Percentiles rank a stretch among this genome's conserved stretches.
Conservation (phyloP, 2,888 invertebrate species). For the Caenorhabditis sp. region DNA sequence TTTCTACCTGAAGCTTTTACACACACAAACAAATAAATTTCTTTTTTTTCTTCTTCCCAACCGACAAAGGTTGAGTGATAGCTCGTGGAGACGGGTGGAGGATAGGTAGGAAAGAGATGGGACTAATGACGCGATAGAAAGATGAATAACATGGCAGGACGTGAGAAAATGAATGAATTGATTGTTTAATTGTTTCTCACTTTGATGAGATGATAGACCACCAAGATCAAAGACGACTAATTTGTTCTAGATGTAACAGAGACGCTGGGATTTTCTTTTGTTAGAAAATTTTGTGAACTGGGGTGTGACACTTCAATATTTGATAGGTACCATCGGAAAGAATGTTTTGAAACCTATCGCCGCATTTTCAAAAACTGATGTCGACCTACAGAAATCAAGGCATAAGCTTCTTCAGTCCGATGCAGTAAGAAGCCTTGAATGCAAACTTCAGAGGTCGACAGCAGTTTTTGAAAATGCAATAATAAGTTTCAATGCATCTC, state of each 20-base stretch:
- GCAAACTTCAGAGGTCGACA: too few species aligned
- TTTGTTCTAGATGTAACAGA: conserved; percentile 2
- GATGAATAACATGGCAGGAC: conserved; percentile 59
- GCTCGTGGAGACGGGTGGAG: conserved; percentile 19
- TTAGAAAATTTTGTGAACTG: too few species aligned
- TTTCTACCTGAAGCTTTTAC: conserved; percentile 14
- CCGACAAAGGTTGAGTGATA: conserved; percentile 59
- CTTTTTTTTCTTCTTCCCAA: conserved; percentile 27
- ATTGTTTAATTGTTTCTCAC: conserved; percentile 41
- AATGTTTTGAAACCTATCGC: too few species aligned
- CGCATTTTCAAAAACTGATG: too few species aligned
- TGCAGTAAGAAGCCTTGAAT: too few species aligned
- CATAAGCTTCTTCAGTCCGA: too few species aligned
- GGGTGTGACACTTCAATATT: too few species aligned
- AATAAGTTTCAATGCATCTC: too few species aligned
- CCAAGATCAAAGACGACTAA: conserved; percentile 34
- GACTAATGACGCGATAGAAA: conserved; percentile 55
- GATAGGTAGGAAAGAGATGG: conserved; percentile 11
- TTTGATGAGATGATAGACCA: conserved; percentile 14
- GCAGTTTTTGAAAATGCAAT: too few species aligned
- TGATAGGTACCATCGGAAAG: too few species aligned
- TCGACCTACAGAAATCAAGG: too few species aligned
- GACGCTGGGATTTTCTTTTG: neutral
- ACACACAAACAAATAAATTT: conserved; percentile 61
- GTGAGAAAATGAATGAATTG: conserved; percentile 55